These are phyloP conservation scores for Nyctibius bracteatus DNA, from an alignment of 2,113 vertebrate species.

Conservation along the genomic window DNA sequence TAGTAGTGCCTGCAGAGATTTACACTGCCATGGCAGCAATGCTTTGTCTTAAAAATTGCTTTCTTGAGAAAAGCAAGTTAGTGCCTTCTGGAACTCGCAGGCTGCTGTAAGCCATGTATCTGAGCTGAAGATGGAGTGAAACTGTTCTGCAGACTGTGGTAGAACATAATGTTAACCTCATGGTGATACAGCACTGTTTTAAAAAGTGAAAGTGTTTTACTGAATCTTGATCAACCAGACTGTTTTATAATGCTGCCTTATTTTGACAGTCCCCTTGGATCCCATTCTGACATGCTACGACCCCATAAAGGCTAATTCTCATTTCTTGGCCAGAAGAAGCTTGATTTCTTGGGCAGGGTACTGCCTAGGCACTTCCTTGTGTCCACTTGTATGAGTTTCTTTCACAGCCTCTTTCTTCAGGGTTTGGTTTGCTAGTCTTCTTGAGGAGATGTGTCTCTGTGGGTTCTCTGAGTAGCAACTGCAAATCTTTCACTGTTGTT, in stretches of 20 bases:
- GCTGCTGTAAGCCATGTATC: neutral
- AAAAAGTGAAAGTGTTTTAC: neutral
- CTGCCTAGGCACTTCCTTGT: neutral
- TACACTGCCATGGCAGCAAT: neutral
- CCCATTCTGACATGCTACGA: accelerated
- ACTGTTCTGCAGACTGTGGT: neutral
- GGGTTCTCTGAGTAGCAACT: neutral
- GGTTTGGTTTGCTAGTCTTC: neutral
- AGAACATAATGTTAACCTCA: accelerated
- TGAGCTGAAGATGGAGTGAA: neutral
- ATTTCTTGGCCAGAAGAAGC: neutral
- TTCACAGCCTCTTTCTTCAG: neutral
- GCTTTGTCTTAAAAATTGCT: neutral
- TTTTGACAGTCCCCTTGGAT: neutral
- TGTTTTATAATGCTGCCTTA: neutral
- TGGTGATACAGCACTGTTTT: neutral
- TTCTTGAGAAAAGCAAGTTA: neutral
- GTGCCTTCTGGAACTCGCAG: neutral
- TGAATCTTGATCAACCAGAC: neutral
- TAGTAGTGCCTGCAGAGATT: neutral
- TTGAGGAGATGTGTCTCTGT: neutral
- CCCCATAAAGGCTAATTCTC: neutral
- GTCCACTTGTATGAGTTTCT: neutral
- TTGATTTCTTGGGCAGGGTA: neutral
- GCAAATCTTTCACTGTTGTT: neutral